Evolutionary conservation across 2,888 invertebrate species (phyloP).

Genomic region (Agrochola lychnidis): DNA sequence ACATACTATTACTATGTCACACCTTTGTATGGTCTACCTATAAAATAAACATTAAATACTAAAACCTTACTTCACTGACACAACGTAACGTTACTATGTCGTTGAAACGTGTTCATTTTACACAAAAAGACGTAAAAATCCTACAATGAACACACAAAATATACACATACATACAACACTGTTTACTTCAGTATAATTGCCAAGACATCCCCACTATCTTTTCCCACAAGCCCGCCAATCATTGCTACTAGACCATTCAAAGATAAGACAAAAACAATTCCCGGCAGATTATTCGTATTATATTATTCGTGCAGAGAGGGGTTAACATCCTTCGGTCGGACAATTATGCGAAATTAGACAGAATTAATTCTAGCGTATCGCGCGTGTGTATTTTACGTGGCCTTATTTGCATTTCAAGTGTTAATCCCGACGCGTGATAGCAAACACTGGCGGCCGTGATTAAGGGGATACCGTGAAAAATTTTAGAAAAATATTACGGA

Average conservation of each 20-base stretch:
- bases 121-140: not conserved
- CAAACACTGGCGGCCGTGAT: conserved; percentile 62
- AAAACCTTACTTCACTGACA: not conserved
- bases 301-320: conserved; percentile 58
- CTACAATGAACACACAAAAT: not conserved
- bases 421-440: conserved; percentile 65
- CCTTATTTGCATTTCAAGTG: conserved; percentile 73
- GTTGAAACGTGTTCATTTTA: conserved; percentile 3
- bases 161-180: not conserved
- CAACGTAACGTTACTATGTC: conserved; percentile 3
- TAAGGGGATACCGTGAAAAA: conserved; percentile 36
- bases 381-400: conserved; percentile 64
- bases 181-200: not conserved
- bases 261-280: conserved; percentile 65
- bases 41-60: conserved; percentile 13
- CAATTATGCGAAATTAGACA: conserved; percentile 71
- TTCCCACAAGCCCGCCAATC: conserved; percentile 43
- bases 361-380: conserved; percentile 68
- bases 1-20: not conserved
- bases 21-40: not conserved
- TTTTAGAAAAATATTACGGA: conserved; percentile 1
- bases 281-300: conserved; percentile 59
- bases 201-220: conserved; percentile 37
- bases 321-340: conserved; percentile 64
- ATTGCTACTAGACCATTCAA: conserved; percentile 33